Percentiles rank a stretch among this genome's conserved stretches.
Conservation (phyloP, 2,797 vertebrate genomes). For the Alosa sapidissima region DNA sequence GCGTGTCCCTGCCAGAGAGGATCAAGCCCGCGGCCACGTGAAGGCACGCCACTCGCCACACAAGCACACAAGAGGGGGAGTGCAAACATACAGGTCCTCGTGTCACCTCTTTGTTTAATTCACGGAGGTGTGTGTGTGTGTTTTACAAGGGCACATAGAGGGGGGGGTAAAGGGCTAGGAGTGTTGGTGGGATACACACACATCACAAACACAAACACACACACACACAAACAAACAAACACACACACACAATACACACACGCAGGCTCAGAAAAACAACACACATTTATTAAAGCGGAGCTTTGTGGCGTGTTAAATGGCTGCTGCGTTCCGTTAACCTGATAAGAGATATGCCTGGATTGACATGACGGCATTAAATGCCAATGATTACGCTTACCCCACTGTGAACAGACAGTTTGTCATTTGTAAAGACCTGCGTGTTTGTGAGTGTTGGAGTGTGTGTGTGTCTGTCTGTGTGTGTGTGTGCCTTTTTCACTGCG, state of each 20-base stretch:
- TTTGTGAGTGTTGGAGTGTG: neutral
- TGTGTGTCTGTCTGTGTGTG: neutral
- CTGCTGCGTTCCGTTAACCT: neutral
- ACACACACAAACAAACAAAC: neutral
- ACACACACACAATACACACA: neutral
- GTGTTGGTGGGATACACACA: neutral
- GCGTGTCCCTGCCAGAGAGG: slow-evolving; percentile 62
- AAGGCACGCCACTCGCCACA: neutral
- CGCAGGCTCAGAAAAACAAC: neutral
- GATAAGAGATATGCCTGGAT: neutral
- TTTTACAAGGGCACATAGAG: no score
- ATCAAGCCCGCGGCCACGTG: slow-evolving; percentile 43
- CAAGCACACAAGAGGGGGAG: neutral
- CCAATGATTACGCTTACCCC: neutral
- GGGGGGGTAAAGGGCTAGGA: no score
- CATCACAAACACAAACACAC: neutral
- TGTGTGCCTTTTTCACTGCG: neutral
- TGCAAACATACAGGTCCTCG: neutral
- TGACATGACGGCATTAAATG: neutral
- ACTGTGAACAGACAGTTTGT: neutral
- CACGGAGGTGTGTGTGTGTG: neutral
- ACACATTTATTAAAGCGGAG: neutral
- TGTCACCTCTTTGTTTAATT: neutral
- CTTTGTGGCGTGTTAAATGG: neutral
- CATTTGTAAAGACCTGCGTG: neutral